Evolutionary conservation across 92 coral and sea anemone genomes (phyloP).

Genomic region (Porites cylindrica): DNA sequence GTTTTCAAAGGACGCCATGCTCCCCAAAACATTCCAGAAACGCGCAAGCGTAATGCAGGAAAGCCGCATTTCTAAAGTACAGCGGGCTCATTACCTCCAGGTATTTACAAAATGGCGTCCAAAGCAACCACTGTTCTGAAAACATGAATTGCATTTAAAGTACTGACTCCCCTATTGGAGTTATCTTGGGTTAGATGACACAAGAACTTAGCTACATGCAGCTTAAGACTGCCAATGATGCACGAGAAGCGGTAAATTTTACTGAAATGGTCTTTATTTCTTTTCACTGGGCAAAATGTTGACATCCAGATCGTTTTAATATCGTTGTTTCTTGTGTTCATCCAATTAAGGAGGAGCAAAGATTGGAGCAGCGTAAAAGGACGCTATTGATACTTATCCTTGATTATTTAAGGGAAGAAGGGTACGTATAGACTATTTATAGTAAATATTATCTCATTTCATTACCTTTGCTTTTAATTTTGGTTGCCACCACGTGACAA

Average conservation of each 20-base stretch:
- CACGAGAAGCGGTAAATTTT: constrained; percentile 85
- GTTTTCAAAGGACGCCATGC: constrained; percentile 42
- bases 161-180: constrained; percentile 23
- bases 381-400: constrained; percentile 87
- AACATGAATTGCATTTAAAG: not conserved
- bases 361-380: constrained; percentile 83
- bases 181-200: constrained; percentile 62
- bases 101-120: constrained; percentile 82
- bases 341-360: constrained; percentile 75
- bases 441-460: no score
- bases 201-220: constrained; percentile 96
- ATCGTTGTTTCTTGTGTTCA: not conserved
- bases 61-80: constrained; percentile 22
- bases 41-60: constrained; percentile 15
- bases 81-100: constrained; percentile 50
- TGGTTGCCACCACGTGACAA: no score
- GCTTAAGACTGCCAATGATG: constrained; percentile 98
- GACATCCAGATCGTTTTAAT: not conserved
- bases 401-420: constrained; percentile 89
- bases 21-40: constrained; percentile 31
- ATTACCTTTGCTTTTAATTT: no score
- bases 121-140: constrained; percentile 12
- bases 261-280: not conserved
- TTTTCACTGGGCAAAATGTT: not conserved
- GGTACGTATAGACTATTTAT: constrained; percentile 55